phyloP scores from a whole-genome alignment of 2,113 vertebrate genomes.

The Zapornia atra region DNA sequence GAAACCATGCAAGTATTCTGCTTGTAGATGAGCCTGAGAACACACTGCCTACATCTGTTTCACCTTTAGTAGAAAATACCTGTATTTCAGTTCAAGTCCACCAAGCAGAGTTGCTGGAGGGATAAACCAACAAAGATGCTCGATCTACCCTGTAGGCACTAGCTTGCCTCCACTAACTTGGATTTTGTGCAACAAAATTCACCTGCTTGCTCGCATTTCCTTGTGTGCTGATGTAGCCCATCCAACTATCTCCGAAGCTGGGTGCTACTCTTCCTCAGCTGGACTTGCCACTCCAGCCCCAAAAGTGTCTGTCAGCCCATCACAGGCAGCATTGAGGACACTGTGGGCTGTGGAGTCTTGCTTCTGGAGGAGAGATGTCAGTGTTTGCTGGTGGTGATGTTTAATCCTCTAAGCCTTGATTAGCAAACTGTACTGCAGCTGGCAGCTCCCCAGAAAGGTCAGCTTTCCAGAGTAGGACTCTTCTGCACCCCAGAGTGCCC shows the following conservation, averaged over 20 bases:
- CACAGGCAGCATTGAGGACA: neutral
- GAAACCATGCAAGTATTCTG: neutral
- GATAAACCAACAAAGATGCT: neutral
- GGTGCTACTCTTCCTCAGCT: neutral
- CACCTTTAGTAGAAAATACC: neutral
- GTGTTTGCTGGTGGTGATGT: neutral
- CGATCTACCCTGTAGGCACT: neutral
- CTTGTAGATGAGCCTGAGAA: neutral
- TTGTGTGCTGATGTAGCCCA: accelerated
- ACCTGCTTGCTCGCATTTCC: neutral
- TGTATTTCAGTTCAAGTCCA: slow-evolving; percentile 12
- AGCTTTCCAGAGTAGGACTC: neutral
- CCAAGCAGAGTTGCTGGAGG: neutral
- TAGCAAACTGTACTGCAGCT: neutral
- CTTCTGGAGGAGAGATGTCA: neutral
- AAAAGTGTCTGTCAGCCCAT: neutral
- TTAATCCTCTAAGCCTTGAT: neutral
- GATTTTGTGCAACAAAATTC: neutral
- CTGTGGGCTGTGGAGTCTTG: neutral
- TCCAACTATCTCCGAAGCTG: neutral
- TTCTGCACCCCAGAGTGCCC: neutral
- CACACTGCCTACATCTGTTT: neutral
- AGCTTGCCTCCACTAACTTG: neutral
- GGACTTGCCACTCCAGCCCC: neutral
- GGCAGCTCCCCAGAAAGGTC: neutral